Evolutionary conservation across 1,140 invertebrate species (phyloP), one percentile per base, ranked within the genome.

Genomic region (Lucilia cuprina): DNA sequence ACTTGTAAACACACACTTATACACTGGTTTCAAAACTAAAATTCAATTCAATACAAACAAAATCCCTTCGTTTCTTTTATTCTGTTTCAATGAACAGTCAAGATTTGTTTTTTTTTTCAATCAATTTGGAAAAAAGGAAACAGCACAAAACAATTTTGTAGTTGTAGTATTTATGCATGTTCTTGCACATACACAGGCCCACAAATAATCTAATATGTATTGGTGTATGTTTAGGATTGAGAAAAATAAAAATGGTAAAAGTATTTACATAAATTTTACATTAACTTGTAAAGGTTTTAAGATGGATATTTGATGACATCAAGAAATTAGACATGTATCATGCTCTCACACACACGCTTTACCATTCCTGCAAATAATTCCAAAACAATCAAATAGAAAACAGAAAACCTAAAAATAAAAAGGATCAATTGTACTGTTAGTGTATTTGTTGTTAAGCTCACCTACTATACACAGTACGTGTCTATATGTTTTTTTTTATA

Each of bases 251-350:
- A 70, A 70, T 70, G 19, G 19, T 9, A 49, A 49, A 17, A 78
- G 41, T 50, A 49, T 80, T 80, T 80, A 80, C 77, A 80, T 80
- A 80, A 80, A 50, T 80, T 80, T 80, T 80, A 80, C 77, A 80
- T 80, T 80, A 80, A 80, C 77, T 80, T 80, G 41, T 80, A 80
- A 80, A 49, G 77, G 77, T 80, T 80, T 80, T 50, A 50, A 49
- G 77, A 80, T 80, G 77, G 77, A 80, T 80, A 80, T 80, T 80
- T 80, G 77, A 80, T 80, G 77, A 80, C 77, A 80, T 49, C 77
- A 80, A 49, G 77, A 80, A 49, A 80, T 80, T 80, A 80, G 77
- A 80, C 77, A 49, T 49, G 77, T 80, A 80, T 60, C 55, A 60
- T 60, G 55, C 14, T 60, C 14, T 60, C 14, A n/a, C 14, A 17